Percentiles rank a stretch among this genome's conserved stretches.
Evolutionary conservation across 2,888 invertebrate genomes (phyloP).

Genomic region (Apotomis capreana): DNA sequence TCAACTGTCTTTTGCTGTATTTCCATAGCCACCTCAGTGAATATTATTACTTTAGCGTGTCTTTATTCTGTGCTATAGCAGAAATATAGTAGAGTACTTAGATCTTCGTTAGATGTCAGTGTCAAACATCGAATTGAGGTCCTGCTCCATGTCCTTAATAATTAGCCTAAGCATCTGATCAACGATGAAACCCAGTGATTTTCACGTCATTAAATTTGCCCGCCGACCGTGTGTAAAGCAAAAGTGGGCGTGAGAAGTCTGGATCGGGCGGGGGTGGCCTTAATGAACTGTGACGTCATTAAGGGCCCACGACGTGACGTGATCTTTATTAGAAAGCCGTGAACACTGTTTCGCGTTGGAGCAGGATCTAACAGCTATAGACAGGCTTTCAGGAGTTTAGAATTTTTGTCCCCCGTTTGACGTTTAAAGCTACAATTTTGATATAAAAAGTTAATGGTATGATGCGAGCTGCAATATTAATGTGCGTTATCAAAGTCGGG

Average conservation of each 20-base stretch:
- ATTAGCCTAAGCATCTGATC: not conserved
- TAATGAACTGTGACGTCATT: conserved; percentile 58
- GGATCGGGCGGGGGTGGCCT: conserved; percentile 56
- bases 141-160: not conserved
- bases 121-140: too few species aligned
- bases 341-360: conserved; percentile 47
- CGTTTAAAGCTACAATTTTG: conserved; percentile 9
- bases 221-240: conserved; percentile 40
- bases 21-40: too few species aligned
- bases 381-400: conserved; percentile 36
- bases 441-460: conserved; percentile 12
- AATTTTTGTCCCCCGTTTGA: conserved; percentile 32
- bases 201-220: conserved; percentile 55
- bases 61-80: too few species aligned
- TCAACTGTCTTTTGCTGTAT: too few species aligned
- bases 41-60: too few species aligned
- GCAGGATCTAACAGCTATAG: conserved; percentile 44
- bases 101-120: too few species aligned
- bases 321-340: conserved; percentile 54
- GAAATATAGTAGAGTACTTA: too few species aligned
- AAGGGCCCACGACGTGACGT: conserved; percentile 48
- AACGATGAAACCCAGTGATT: conserved; percentile 49
- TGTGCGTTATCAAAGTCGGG: not conserved
- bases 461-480: not conserved
- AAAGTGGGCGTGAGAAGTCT: conserved; percentile 63